Evolutionary conservation across 2,113 vertebrate species (phyloP).

Genomic region (Saguinus midas): DNA sequence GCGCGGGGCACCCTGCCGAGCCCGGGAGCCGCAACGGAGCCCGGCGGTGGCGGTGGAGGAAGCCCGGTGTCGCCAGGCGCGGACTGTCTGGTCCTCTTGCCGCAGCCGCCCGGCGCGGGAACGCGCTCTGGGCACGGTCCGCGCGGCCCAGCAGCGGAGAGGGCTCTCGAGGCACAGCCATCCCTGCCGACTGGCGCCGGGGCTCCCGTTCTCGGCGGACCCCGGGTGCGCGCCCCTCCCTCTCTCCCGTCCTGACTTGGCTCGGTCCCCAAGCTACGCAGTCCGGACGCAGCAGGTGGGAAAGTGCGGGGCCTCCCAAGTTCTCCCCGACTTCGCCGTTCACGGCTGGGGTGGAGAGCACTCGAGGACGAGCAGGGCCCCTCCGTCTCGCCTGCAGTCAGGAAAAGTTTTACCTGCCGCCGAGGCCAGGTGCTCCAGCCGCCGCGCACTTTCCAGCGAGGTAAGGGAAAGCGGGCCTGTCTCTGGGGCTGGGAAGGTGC

Average conservation of each 20-base stretch:
- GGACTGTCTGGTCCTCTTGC: not conserved
- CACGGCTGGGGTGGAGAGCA: not conserved
- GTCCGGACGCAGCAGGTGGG: constrained; percentile 71
- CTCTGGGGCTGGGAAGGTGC: not conserved
- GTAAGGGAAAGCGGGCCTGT: too few species aligned
- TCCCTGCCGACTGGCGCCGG: not conserved
- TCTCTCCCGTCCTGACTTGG: not conserved
- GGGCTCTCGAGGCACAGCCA: not conserved
- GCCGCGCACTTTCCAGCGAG: not conserved
- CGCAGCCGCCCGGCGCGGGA: not conserved
- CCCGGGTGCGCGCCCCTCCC: too few species aligned
- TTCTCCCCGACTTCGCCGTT: not conserved
- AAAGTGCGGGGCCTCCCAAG: not conserved
- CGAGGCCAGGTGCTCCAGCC: not conserved
- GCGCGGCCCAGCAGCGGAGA: not conserved
- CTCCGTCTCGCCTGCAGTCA: too few species aligned
- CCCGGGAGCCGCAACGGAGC: not conserved
- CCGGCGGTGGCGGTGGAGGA: not conserved
- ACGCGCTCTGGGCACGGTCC: not conserved
- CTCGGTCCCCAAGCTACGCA: not conserved
- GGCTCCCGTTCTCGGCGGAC: not conserved
- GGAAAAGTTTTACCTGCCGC: constrained; percentile 69
- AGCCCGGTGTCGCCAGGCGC: not conserved
- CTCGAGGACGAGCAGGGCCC: not conserved
- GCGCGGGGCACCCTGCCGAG: too few species aligned